Evolutionary conservation across 2,888 invertebrate species (phyloP).

Genomic region (Eupithecia pulchellata): DNA sequence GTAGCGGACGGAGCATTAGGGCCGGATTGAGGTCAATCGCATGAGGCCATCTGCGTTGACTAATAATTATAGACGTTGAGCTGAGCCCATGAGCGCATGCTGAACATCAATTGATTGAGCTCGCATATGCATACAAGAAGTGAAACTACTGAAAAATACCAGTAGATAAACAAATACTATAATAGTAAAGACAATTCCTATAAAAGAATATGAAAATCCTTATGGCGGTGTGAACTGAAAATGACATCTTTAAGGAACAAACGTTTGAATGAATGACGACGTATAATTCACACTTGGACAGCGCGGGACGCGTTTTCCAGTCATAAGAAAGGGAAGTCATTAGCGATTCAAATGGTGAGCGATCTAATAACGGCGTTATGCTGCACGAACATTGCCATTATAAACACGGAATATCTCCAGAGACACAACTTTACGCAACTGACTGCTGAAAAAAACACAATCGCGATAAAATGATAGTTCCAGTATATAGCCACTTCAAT

Average conservation of each 20-base stretch:
- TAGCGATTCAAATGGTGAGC: conserved; percentile 70
- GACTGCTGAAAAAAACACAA: conserved; percentile 49
- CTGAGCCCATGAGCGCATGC: conserved; percentile 70
- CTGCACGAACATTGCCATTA: conserved; percentile 66
- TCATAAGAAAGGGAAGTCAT: conserved; percentile 74
- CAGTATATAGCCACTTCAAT: conserved; percentile 26
- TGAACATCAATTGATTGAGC: conserved; percentile 72
- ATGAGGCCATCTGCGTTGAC: conserved; percentile 81
- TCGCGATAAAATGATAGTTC: conserved; percentile 39
- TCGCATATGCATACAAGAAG: conserved; percentile 55
- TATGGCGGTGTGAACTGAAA: background rate
- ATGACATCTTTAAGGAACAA: conserved; percentile 3
- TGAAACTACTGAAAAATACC: conserved; percentile 41
- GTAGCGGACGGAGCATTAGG: conserved; percentile 72
- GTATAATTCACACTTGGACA: conserved; percentile 47
- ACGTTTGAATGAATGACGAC: conserved; percentile 30
- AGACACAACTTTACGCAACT: conserved; percentile 72
- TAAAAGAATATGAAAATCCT: background rate
- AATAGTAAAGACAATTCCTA: background rate
- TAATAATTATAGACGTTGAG: conserved; percentile 82
- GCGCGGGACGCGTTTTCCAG: conserved; percentile 70
- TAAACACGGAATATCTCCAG: conserved; percentile 64
- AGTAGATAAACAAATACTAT: conserved; percentile 2
- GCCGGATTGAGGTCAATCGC: conserved; percentile 83
- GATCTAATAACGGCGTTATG: conserved; percentile 74